Evolutionary conservation across 2,797 vertebrate genomes (phyloP).

Genomic region (Spea hammondii): DNA sequence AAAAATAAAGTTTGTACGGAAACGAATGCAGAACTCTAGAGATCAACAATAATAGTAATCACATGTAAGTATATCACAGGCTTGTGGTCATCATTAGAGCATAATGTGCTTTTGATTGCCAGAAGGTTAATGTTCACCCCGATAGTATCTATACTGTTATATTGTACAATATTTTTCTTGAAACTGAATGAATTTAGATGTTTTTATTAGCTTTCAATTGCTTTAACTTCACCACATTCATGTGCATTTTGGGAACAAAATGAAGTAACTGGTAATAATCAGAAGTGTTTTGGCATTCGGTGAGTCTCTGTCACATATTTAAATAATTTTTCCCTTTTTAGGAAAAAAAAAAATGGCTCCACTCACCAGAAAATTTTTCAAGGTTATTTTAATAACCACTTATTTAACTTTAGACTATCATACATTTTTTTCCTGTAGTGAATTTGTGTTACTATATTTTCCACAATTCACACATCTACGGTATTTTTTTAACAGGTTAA

Average conservation of each 20-base stretch:
- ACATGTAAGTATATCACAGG: too few relatives aligned
- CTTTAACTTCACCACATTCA: background rate
- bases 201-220: background rate
- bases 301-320: conserved; percentile 17
- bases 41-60: too few relatives aligned
- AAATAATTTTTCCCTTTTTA: conserved; percentile 19
- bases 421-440: conserved; percentile 11
- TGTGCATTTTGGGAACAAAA: conserved; percentile 25
- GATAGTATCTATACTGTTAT: background rate
- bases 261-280: conserved; percentile 38
- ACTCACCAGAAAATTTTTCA: conserved; percentile 21
- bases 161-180: background rate
- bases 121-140: too few relatives aligned
- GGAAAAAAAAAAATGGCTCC: conserved; percentile 16
- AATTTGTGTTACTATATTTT: conserved; percentile 18
- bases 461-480: background rate
- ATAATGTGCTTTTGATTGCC: too few relatives aligned
- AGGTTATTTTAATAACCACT: conserved; percentile 42
- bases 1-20: too few relatives aligned
- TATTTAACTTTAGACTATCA: conserved; percentile 15
- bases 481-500: background rate
- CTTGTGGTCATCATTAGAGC: too few relatives aligned
- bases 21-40: too few relatives aligned
- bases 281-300: conserved; percentile 33
- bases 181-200: background rate